A percentile compares a stretch with the other conserved stretches of the same genome.
These are phyloP conservation scores for Tachina grossa DNA, from an alignment of 2,888 invertebrate genomes.

Conservation along the genomic window DNA sequence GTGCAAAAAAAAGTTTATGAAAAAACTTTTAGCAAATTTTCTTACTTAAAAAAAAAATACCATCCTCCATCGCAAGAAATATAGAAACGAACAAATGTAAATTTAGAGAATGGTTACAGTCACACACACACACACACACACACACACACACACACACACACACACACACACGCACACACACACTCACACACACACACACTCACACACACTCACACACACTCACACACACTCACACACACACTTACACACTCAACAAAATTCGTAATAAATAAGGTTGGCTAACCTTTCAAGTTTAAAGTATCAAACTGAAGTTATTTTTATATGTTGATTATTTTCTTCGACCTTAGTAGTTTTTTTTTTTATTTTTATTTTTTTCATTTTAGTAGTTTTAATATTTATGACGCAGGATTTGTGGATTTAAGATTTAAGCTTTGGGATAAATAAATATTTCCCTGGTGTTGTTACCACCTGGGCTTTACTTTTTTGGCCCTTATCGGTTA, in stretches of 20 bases:
- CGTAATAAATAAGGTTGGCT: not conserved
- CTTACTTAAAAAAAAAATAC: not conserved
- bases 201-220: too few species aligned
- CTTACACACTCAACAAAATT: too few species aligned
- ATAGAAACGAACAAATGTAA: not conserved
- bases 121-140: too few species aligned
- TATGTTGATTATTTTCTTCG: too few species aligned
- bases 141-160: too few species aligned
- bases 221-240: too few species aligned
- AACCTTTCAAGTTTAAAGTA: not conserved
- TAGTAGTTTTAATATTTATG: constrained; percentile 5
- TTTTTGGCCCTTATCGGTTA: not conserved
- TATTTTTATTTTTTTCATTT: not conserved
- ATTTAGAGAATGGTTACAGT: not conserved
- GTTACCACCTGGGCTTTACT: not conserved
- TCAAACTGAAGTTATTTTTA: too few species aligned
- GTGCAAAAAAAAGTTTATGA: constrained; percentile 19
- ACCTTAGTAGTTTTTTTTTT: too few species aligned
- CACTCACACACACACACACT: not conserved
- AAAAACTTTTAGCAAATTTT: constrained; percentile 42
- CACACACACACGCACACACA: too few species aligned
- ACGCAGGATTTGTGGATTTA: not conserved
- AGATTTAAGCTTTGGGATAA: not conserved
- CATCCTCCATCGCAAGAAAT: constrained; percentile 4
- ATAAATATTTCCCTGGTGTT: not conserved